Evolutionary conservation across 1,140 invertebrate species (phyloP).

Genomic region (Drosophila fuyamai): DNA sequence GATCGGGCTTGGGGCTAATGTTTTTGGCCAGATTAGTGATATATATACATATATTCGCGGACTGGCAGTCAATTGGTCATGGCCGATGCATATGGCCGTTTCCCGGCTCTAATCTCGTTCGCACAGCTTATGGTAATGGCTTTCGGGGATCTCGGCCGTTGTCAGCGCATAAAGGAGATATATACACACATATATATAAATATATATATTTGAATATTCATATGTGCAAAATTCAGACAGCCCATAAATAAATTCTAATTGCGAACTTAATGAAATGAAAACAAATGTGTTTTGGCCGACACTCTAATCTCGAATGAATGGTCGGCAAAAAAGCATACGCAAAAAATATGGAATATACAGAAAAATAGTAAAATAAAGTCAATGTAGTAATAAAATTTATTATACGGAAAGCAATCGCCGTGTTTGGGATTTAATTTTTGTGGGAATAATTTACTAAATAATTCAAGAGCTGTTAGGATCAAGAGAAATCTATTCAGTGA

Average conservation of each 20-base stretch:
- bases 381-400: slow-evolving; percentile 20
- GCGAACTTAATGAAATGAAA: slow-evolving; percentile 79
- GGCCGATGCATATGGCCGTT: slow-evolving; percentile 53
- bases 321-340: slow-evolving; percentile 12
- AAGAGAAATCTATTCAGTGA: slow-evolving; percentile 5
- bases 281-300: slow-evolving; percentile 56
- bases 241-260: slow-evolving; percentile 77
- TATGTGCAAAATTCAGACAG: slow-evolving; percentile 7
- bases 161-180: slow-evolving; percentile 39
- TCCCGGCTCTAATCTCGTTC: slow-evolving; percentile 60
- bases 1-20: slow-evolving; percentile 23
- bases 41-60: slow-evolving; percentile 54
- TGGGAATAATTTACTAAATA: slow-evolving; percentile 15
- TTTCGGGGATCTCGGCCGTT: slow-evolving; percentile 48
- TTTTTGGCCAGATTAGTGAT: slow-evolving; percentile 65
- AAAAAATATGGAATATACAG: slow-evolving; percentile 9
- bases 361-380: slow-evolving; percentile 21
- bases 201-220: slow-evolving; percentile 37
- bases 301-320: slow-evolving; percentile 55
- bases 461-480: slow-evolving; percentile 6
- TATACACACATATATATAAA: slow-evolving; percentile 14
- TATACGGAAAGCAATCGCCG: neutral
- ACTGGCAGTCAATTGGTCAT: slow-evolving; percentile 69
- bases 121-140: slow-evolving; percentile 72
- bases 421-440: slow-evolving; percentile 9